These are phyloP conservation scores for Melanotaenia maccullochi DNA, from an alignment of 2,797 vertebrate genomes.

Conservation along the genomic window DNA sequence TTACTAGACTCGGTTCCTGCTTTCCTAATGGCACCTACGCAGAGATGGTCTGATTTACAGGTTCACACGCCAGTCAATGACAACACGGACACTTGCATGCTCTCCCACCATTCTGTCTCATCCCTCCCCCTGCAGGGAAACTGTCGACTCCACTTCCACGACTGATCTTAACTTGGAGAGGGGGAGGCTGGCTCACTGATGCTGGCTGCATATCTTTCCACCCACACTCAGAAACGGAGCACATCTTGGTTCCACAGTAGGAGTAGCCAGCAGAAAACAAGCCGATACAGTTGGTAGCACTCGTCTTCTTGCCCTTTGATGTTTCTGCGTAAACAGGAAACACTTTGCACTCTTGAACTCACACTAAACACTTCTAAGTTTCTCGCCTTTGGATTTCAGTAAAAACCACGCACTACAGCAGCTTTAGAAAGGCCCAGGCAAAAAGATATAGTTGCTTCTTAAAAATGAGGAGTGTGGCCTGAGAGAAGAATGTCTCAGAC, in stretches of 20 bases:
- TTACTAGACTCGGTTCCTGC: slow-evolving; percentile 34
- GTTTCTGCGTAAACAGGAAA: slow-evolving; percentile 45
- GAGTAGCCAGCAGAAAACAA: slow-evolving; percentile 44
- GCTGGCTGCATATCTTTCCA: slow-evolving; percentile 29
- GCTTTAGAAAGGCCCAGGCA: neutral
- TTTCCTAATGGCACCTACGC: slow-evolving; percentile 54
- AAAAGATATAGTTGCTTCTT: neutral
- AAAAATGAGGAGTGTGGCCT: slow-evolving; percentile 34
- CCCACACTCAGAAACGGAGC: slow-evolving; percentile 31
- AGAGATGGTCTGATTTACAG: slow-evolving; percentile 61
- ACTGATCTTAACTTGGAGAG: slow-evolving; percentile 41
- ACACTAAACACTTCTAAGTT: slow-evolving; percentile 24
- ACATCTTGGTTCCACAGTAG: slow-evolving; percentile 35
- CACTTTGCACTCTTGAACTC: slow-evolving; percentile 39
- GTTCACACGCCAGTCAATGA: slow-evolving; percentile 65
- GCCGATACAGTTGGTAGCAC: slow-evolving; percentile 58
- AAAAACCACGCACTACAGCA: slow-evolving; percentile 3
- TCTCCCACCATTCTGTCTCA: slow-evolving; percentile 18
- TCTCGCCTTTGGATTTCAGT: slow-evolving; percentile 15
- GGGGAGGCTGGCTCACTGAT: slow-evolving; percentile 28
- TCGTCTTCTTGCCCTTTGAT: slow-evolving; percentile 68
- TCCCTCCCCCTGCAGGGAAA: slow-evolving; percentile 35
- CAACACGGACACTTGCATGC: slow-evolving; percentile 49
- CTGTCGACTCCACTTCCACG: slow-evolving; percentile 48
- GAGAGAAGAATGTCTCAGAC: slow-evolving; percentile 61